Evolutionary conservation across 2,888 invertebrate species (phyloP).

Genomic region (Calameuta pallipes): DNA sequence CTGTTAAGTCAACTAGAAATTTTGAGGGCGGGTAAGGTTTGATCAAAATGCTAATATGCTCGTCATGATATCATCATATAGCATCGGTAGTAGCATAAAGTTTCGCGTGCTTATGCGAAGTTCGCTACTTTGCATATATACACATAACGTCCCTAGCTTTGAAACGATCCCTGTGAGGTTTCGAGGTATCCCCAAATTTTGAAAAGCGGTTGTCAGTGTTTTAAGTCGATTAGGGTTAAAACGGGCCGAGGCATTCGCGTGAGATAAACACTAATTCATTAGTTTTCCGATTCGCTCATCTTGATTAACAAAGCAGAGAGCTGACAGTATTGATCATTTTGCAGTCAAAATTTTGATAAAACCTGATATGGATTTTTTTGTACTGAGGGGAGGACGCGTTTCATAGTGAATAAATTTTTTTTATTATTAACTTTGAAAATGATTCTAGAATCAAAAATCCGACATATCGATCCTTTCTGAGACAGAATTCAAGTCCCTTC

Average conservation of each 20-base stretch:
- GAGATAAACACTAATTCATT: background rate
- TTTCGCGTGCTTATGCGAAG: background rate
- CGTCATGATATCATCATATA: background rate
- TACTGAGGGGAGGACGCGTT: no score
- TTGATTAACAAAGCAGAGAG: background rate
- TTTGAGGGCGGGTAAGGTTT: background rate
- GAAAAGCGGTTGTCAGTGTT: background rate
- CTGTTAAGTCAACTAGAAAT: background rate
- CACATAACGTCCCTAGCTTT: background rate
- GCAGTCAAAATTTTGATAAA: background rate
- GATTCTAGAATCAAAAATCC: no score
- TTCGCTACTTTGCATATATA: background rate
- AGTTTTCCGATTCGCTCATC: background rate
- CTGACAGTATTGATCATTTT: background rate
- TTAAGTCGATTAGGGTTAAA: background rate
- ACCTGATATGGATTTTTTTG: no score
- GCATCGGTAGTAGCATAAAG: background rate
- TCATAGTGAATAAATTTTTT: no score
- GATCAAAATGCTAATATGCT: background rate
- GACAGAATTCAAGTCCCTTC: no score
- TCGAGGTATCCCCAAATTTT: background rate
- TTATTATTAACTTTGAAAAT: no score
- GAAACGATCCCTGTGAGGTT: background rate
- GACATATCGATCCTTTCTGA: no score
- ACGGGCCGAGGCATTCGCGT: background rate